phyloP scores from a whole-genome alignment of 2,888 invertebrate species.

The Aleiodes alternator region DNA sequence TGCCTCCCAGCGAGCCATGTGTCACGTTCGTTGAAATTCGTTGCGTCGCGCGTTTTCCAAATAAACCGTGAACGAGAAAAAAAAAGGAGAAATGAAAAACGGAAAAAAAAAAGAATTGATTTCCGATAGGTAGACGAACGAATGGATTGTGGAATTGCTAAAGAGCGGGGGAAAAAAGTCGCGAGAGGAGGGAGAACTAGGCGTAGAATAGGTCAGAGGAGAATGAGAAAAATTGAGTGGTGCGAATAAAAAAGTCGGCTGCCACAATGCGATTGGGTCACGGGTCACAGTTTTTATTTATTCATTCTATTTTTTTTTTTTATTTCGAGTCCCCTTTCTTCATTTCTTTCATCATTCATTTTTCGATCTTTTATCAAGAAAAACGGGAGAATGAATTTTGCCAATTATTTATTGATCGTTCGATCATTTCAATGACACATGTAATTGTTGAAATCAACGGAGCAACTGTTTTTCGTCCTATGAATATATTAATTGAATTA shows the following conservation, averaged over 20 bases:
- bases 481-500: conserved; percentile 67
- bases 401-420: not conserved
- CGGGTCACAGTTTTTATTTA: conserved; percentile 10
- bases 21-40: conserved; percentile 54
- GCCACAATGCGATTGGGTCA: conserved; percentile 26
- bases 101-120: conserved; percentile 46
- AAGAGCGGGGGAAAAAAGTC: conserved; percentile 19
- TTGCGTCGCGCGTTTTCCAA: conserved; percentile 50
- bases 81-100: not conserved
- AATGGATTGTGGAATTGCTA: conserved; percentile 37
- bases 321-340: not conserved
- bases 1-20: conserved; percentile 22
- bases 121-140: conserved; percentile 36
- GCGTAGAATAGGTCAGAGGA: conserved; percentile 26
- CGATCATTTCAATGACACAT: conserved; percentile 20
- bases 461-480: conserved; percentile 52
- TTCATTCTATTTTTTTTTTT: not conserved
- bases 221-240: conserved; percentile 37
- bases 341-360: not conserved
- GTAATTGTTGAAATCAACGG: conserved; percentile 44
- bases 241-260: conserved; percentile 33
- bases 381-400: not conserved
- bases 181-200: conserved; percentile 12
- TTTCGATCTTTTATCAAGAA: not conserved
- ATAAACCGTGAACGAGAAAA: conserved; percentile 50